phyloP scores from a whole-genome alignment of 2,113 vertebrate genomes.

The Amphiprion percula region DNA sequence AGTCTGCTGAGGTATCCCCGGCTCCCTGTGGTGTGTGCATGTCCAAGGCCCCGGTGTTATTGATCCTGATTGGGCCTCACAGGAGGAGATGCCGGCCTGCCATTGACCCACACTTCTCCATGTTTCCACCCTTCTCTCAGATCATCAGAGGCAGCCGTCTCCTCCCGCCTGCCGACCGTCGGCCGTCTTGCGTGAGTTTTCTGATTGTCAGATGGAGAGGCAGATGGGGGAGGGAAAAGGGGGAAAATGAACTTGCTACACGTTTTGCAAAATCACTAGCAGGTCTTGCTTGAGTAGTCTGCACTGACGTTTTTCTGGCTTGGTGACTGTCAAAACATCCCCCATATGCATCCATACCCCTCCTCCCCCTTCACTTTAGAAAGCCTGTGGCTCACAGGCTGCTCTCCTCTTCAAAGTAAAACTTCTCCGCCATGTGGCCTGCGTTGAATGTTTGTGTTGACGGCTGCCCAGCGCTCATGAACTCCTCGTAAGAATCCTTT shows the following conservation, averaged over 20 bases:
- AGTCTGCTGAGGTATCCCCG: constrained; percentile 49
- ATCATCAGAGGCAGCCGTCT: constrained; percentile 77
- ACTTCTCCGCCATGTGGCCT: constrained; percentile 82
- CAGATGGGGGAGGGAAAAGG: neutral
- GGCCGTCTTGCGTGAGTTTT: constrained; percentile 64
- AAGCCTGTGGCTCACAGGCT: constrained; percentile 81
- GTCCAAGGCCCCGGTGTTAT: constrained; percentile 74
- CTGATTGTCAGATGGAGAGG: constrained; percentile 76
- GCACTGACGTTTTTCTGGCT: constrained; percentile 77
- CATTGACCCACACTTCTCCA: constrained; percentile 77
- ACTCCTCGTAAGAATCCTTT: constrained; percentile 89
- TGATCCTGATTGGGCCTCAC: constrained; percentile 85
- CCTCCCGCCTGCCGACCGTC: constrained; percentile 46
- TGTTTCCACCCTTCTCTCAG: constrained; percentile 78
- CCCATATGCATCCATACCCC: constrained; percentile 43
- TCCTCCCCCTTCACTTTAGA: constrained; percentile 55
- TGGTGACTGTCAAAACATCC: constrained; percentile 80
- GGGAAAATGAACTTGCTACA: constrained; percentile 53
- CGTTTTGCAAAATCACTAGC: constrained; percentile 78
- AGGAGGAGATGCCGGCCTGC: constrained; percentile 82
- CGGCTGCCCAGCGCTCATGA: constrained; percentile 75
- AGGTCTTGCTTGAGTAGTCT: constrained; percentile 72
- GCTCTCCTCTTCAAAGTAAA: constrained; percentile 92
- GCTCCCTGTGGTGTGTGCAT: constrained; percentile 68
- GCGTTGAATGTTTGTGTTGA: constrained; percentile 83